Base-by-base conservation (phyloP, 2,113 vertebrate species). In the Lamprologus callipterus region DNA sequence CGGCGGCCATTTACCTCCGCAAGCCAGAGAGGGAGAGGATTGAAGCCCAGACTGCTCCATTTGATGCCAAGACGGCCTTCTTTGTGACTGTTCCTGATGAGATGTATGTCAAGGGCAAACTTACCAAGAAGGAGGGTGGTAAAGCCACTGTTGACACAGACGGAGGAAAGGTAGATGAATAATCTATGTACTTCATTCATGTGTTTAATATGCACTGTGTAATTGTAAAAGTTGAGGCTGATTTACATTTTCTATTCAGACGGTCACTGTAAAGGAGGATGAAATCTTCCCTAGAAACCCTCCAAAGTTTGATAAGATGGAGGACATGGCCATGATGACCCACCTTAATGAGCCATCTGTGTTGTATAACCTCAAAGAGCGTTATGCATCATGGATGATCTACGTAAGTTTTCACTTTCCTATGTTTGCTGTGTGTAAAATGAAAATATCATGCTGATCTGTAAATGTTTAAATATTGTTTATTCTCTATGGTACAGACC, bases 381-480 rank as follows among this genome's bases (percentile, higher is more conserved):
- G 97, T 91, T 98, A 97, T 9, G 96, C 96, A 45, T 94, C 97
- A 90, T 98, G 97, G 97, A 98, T 98, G 97, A 98, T 98, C 95
- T 98, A 98, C 0, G 97, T 98, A 87, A 75, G 93, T 90, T 83
- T 86, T 63, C 47, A 8, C 5, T 0, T 49, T 19, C 7, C 16
- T 49, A 16, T 17, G 47, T 1, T 49, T 49, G 17, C 17, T 49
- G 47, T 49, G 47, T 1, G 0, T 5, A 0, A 49, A 0, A 49
- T 0, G 8, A 51, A 19, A 9, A 0, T 19, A 51, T 51, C 49
- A 51, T 51, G 49, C 49, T n/a, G 49, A 0, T 53, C 49, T 53
- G 49, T 53, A 53, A 53, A 53, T n/a, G 49, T 53, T 53, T 53
- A 53, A 53, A 53, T 53, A 0, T 0, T 23, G 0, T 45, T 23